A percentile compares a stretch with the other conserved stretches of the same genome.
phyloP scores from a whole-genome alignment of 2,113 vertebrate species.

The Greenwoodochromis staneri region DNA sequence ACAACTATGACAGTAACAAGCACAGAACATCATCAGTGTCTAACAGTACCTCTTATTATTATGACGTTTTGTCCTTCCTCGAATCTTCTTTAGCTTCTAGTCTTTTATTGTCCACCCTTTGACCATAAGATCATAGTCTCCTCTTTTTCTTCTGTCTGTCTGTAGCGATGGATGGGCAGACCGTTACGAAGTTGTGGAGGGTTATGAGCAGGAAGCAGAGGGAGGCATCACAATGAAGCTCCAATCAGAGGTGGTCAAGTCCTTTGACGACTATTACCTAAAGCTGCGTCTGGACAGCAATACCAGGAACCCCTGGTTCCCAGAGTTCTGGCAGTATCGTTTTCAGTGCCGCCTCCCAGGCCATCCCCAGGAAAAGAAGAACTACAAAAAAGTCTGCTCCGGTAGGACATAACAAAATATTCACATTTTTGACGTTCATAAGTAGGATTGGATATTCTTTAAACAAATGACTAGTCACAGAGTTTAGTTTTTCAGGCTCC shows the following conservation, averaged over 20 bases:
- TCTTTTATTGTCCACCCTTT: not conserved
- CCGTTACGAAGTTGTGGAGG: constrained; percentile 96
- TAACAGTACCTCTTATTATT: not conserved
- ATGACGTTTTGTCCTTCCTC: not conserved
- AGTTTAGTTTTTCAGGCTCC: not conserved
- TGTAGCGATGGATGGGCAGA: constrained; percentile 96
- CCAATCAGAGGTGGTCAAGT: constrained; percentile 86
- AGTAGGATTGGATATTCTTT: not conserved
- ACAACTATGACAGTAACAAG: not conserved
- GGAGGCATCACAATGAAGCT: constrained; percentile 98
- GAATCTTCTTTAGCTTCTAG: not conserved
- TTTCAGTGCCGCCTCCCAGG: constrained; percentile 93
- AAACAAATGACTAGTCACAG: not conserved
- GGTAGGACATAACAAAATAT: constrained; percentile 70
- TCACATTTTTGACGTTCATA: not conserved
- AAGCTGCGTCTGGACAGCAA: constrained; percentile 89
- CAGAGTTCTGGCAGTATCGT: constrained; percentile 97
- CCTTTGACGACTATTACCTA: constrained; percentile 94
- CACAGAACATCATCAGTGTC: not conserved
- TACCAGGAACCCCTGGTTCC: constrained; percentile 93
- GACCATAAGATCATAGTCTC: not conserved
- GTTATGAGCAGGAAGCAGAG: constrained; percentile 91
- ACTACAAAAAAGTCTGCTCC: constrained; percentile 89
- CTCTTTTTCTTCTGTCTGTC: not conserved
- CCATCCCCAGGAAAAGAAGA: constrained; percentile 85